Evolutionary conservation across 2,888 invertebrate species (phyloP).

Genomic region (Ophonus ardosiacus): DNA sequence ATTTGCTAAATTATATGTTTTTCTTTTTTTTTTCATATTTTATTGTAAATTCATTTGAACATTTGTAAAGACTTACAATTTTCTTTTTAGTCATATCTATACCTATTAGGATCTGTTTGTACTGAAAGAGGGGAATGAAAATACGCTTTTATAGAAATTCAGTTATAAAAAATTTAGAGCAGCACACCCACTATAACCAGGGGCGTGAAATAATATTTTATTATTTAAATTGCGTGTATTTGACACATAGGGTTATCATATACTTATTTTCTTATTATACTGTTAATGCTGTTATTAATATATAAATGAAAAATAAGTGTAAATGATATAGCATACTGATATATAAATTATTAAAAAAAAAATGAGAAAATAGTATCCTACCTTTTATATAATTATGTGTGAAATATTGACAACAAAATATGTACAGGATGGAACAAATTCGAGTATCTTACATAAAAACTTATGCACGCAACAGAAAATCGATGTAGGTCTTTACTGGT

Average conservation of each 20-base stretch:
- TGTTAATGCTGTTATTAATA: not conserved
- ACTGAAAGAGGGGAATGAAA: not conserved
- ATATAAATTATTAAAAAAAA: too few species aligned
- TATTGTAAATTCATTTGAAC: not conserved
- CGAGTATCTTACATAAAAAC: too few species aligned
- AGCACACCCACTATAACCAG: not conserved
- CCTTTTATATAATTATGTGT: too few species aligned
- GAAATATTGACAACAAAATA: too few species aligned
- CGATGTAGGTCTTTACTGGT: too few species aligned
- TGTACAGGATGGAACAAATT: too few species aligned
- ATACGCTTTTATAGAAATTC: not conserved
- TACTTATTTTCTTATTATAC: not conserved
- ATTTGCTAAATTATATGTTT: too few species aligned
- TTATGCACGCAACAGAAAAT: too few species aligned
- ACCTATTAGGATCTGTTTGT: not conserved
- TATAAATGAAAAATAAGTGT: not conserved
- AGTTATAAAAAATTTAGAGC: not conserved
- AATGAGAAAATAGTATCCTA: too few species aligned
- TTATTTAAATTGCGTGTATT: conserved; percentile 30
- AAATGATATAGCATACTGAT: too few species aligned
- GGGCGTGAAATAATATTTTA: not conserved
- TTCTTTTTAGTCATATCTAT: not conserved
- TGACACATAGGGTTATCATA: not conserved
- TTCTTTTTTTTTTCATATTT: not conserved
- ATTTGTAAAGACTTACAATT: not conserved